Conservation (phyloP, 2,113 vertebrate species). For the Atrichornis clamosus region DNA sequence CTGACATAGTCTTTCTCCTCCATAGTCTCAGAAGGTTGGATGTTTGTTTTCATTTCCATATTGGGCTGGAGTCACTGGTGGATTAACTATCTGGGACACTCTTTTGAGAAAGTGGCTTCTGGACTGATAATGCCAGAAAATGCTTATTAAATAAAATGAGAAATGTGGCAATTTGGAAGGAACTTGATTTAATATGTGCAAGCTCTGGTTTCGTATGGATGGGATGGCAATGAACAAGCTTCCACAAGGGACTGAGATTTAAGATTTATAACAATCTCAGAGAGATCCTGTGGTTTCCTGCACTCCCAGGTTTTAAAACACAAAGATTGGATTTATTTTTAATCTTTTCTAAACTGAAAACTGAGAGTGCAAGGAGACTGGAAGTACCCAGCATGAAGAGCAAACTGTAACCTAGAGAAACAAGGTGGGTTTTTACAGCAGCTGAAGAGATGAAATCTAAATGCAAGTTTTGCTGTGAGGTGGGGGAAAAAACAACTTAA, state of each 20-base stretch:
- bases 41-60: background rate
- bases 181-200: background rate
- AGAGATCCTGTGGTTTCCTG: background rate
- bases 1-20: background rate
- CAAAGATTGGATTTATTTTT: background rate
- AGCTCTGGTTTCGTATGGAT: background rate
- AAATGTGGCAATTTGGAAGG: background rate
- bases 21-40: background rate
- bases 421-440: background rate
- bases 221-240: background rate
- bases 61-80: conserved; percentile 2
- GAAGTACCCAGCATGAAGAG: background rate
- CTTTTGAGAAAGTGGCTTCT: background rate
- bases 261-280: background rate
- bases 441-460: background rate
- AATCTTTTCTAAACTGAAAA: background rate
- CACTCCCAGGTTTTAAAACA: background rate
- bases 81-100: conserved; percentile 37
- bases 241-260: background rate
- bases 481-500: background rate
- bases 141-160: conserved; percentile 15
- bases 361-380: background rate
- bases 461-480: background rate
- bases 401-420: background rate
- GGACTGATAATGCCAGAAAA: background rate